Evolutionary conservation across 1,140 invertebrate species (phyloP), one percentile per base, ranked within the genome.

Genomic region (Neuroterus valhalla): DNA sequence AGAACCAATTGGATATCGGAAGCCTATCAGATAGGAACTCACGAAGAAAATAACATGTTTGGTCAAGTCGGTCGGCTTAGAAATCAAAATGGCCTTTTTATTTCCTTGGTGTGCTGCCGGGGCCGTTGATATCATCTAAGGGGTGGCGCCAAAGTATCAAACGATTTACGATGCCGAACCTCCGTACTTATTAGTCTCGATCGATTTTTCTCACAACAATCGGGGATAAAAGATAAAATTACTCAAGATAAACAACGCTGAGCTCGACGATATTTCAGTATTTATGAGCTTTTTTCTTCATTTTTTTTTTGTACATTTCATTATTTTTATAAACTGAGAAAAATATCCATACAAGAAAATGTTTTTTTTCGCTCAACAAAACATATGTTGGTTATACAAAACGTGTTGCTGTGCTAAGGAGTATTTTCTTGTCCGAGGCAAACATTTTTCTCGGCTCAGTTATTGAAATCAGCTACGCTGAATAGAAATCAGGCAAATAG

Each of bases 1-100:
- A 42, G 68, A 67, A 72, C 87, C 87, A 89, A 89, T 85, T 78
- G 52, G 77, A 71, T 66, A 66, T 72, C 43, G 67, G 75, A 19
- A 71, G 38, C 62, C 78, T 80, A 88, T 88, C 87, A 84, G 81
- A 86, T 87, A 81, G 43, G 78, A 78, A 71, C 74, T 76, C 78
- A 69, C 68, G 74, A 71, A 86, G 79, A 85, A 86, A 86, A 87
- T 84, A 85, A 86, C 81, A 86, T 85, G 85, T 85, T 85, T 85
- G 81, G 77, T 69, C 75, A 44, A 46, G 71, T 66, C 73, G 77
- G n/a, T 69, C 55, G 55, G 73, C 75, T 80, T 80, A 77, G 74
- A 71, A 86, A 85, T 85, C 81, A 68, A 81, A 82, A 80, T 78
- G 68, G 73, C 71, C 52, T 70, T 75, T 46, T 75, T 73, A 21